A percentile compares a stretch with the other conserved stretches of the same genome.
phyloP scores from a whole-genome alignment of 2,113 vertebrate genomes.

The Psettodes erumei region DNA sequence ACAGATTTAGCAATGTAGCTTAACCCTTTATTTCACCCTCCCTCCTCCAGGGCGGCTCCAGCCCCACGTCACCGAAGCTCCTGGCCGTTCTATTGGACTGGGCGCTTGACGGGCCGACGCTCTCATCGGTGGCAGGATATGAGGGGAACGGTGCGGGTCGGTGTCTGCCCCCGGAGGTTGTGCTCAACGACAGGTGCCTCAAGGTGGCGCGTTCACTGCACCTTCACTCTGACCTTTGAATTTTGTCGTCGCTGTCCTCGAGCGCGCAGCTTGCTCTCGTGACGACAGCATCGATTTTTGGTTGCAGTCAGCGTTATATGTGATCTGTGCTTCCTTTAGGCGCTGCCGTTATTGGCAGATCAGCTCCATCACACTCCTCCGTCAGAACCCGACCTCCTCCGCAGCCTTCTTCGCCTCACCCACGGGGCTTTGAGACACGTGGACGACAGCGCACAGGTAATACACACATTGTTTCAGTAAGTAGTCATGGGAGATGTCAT shows the following conservation, averaged over 20 bases:
- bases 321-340: conserved; percentile 71
- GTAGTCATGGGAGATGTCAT: too few relatives aligned
- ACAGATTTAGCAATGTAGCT: not conserved
- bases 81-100: conserved; percentile 87
- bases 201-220: conserved; percentile 80
- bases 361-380: conserved; percentile 86
- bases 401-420: conserved; percentile 85
- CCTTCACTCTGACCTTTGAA: conserved; percentile 12
- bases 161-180: conserved; percentile 62
- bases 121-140: conserved; percentile 65
- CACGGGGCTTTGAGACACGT: conserved; percentile 87
- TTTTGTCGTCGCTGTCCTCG: conserved; percentile 4
- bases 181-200: conserved; percentile 84
- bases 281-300: conserved; percentile 2
- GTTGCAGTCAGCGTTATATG: not conserved
- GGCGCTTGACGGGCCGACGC: conserved; percentile 83
- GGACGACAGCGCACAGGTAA: conserved; percentile 85
- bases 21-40: not conserved
- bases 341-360: conserved; percentile 86
- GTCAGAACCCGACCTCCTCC: conserved; percentile 80
- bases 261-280: not conserved
- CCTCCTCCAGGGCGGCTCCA: conserved; percentile 71
- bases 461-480: conserved; percentile 17
- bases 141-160: conserved; percentile 44
- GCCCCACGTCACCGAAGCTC: conserved; percentile 81